A percentile compares a stretch with the other conserved stretches of the same genome.
Evolutionary conservation across 2,797 vertebrate species (phyloP).

Genomic region (Acanthornis magna): DNA sequence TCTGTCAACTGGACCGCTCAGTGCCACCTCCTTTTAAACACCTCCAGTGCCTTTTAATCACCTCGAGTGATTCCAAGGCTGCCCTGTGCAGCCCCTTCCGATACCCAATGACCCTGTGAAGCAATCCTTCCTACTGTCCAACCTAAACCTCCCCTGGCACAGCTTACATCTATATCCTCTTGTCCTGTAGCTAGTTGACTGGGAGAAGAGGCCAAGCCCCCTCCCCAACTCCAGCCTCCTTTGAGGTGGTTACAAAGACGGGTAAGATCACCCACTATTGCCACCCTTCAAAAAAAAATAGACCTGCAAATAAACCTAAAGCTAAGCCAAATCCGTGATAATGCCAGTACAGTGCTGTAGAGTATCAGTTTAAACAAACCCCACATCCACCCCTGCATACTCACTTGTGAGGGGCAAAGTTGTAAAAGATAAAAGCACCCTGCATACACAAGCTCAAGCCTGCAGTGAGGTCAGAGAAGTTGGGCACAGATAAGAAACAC

Average conservation of each 20-base stretch:
- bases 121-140: background rate
- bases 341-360: accelerated
- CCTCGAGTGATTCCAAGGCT: accelerated
- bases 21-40: no score
- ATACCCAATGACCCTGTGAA: background rate
- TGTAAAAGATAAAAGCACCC: accelerated
- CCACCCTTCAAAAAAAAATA: no score
- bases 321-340: background rate
- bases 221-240: no score
- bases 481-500: background rate
- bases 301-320: background rate
- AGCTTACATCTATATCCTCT: accelerated
- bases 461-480: background rate
- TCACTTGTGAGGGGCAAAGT: accelerated
- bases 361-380: accelerated
- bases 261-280: background rate
- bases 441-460: background rate
- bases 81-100: no score
- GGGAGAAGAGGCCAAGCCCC: accelerated
- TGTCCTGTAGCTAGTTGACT: accelerated
- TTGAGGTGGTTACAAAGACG: accelerated
- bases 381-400: accelerated
- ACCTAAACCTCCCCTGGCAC: no score
- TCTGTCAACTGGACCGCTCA: accelerated
- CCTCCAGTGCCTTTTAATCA: no score